Evolutionary conservation across 2,797 vertebrate species (phyloP).

Genomic region (Apogon hyalosoma): DNA sequence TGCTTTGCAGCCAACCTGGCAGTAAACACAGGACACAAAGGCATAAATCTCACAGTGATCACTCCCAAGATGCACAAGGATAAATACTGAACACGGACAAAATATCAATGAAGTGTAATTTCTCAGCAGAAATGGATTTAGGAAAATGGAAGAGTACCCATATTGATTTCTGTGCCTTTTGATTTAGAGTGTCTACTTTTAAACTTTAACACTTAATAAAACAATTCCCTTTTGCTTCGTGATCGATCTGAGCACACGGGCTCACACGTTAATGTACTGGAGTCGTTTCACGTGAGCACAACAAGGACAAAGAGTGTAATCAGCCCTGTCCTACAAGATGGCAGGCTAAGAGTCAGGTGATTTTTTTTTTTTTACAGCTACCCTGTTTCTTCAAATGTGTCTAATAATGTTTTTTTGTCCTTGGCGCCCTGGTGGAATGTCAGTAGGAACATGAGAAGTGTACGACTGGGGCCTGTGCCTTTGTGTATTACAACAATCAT

Average conservation of each 20-base stretch:
- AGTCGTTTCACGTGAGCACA: neutral
- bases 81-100: conserved; percentile 1
- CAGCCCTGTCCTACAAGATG: neutral
- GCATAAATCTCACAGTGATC: conserved; percentile 3
- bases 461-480: neutral
- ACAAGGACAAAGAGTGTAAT: neutral
- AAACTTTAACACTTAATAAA: neutral
- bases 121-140: neutral
- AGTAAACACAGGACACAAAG: conserved; percentile 45
- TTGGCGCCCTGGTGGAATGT: neutral
- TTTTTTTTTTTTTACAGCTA: conserved; percentile 9
- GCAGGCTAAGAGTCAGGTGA: neutral
- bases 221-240: neutral
- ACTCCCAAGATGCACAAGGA: neutral
- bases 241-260: neutral
- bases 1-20: conserved; percentile 94
- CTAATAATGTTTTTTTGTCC: neutral
- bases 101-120: neutral
- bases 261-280: neutral
- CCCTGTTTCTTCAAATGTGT: neutral
- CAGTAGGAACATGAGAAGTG: neutral
- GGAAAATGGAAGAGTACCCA: neutral
- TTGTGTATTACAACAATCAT: too few relatives aligned
- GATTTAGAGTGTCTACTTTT: neutral
- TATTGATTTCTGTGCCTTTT: neutral